Conservation (phyloP, 64 coral and sea anemone species). For the Exaiptasia diaphana region DNA sequence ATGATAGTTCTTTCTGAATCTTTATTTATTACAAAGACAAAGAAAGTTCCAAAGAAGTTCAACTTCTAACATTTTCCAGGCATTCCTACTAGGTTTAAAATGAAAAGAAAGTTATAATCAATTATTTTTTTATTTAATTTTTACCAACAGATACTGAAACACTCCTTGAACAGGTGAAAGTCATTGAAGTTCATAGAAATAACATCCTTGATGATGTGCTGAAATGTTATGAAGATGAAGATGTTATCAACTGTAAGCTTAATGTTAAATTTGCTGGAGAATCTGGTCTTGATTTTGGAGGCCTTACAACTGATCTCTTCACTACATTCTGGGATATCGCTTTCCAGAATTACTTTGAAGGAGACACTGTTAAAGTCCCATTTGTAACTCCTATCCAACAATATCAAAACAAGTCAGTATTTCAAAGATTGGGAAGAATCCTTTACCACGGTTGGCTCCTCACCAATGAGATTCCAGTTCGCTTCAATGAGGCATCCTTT, state of each 20-base stretch:
- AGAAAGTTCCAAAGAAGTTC: too few species aligned
- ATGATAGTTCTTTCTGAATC: neutral
- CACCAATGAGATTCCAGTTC: slow-evolving; percentile 21
- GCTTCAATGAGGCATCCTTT: slow-evolving; percentile 33
- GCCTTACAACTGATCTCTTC: slow-evolving; percentile 31
- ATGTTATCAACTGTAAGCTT: neutral
- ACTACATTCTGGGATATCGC: slow-evolving; percentile 30
- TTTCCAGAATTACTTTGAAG: slow-evolving; percentile 31
- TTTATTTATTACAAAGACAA: neutral
- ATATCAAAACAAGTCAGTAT: neutral
- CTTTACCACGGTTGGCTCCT: slow-evolving; percentile 28
- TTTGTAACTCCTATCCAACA: neutral
- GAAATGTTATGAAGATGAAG: slow-evolving; percentile 15
- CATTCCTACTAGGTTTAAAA: too few species aligned
- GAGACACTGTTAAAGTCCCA: slow-evolving; percentile 35
- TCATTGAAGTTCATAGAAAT: neutral
- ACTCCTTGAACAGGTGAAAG: too few species aligned
- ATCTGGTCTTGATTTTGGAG: slow-evolving; percentile 40
- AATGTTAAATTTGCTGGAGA: slow-evolving; percentile 27
- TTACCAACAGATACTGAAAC: too few species aligned
- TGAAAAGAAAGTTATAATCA: too few species aligned
- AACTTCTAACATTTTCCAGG: too few species aligned
- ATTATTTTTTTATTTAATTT: too few species aligned
- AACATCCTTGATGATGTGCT: slow-evolving; percentile 35
- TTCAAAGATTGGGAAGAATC: slow-evolving; percentile 13